A percentile compares a stretch with the other conserved stretches of the same genome.
Evolutionary conservation across 2,113 vertebrate species (phyloP).

Genomic region (Saguinus midas): DNA sequence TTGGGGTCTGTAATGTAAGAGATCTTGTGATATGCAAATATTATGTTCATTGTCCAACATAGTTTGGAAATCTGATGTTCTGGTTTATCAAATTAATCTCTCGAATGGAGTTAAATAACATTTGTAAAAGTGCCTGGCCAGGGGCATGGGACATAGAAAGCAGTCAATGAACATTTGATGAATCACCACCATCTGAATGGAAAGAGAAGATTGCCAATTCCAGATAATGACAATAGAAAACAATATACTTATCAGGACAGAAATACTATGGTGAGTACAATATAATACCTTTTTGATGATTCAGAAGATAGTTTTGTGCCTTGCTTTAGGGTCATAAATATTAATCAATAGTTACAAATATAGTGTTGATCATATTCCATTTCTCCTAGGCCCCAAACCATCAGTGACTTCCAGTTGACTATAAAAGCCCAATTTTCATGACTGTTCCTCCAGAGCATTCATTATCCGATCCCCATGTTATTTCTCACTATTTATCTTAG

Average conservation of each 20-base stretch:
- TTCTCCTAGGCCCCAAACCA: background rate
- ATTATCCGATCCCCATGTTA: background rate
- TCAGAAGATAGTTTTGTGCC: background rate
- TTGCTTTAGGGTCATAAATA: background rate
- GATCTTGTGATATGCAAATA: constrained; percentile 14
- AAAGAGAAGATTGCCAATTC: background rate
- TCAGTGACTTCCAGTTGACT: background rate
- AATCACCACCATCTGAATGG: background rate
- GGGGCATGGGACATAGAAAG: background rate
- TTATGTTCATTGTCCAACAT: background rate
- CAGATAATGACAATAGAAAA: background rate
- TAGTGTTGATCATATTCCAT: background rate
- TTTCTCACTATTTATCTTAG: background rate
- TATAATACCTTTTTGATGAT: background rate
- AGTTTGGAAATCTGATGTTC: constrained; percentile 36
- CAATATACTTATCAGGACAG: background rate
- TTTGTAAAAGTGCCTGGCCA: background rate
- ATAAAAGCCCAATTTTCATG: background rate
- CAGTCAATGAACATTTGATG: background rate
- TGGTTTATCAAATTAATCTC: constrained; percentile 31
- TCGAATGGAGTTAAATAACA: constrained; percentile 8
- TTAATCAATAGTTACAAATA: background rate
- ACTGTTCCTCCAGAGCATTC: background rate
- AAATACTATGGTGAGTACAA: background rate
- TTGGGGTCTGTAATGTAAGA: background rate